Base-by-base conservation (phyloP, 1,140 invertebrate genomes). In the Ostrea edulis region DNA sequence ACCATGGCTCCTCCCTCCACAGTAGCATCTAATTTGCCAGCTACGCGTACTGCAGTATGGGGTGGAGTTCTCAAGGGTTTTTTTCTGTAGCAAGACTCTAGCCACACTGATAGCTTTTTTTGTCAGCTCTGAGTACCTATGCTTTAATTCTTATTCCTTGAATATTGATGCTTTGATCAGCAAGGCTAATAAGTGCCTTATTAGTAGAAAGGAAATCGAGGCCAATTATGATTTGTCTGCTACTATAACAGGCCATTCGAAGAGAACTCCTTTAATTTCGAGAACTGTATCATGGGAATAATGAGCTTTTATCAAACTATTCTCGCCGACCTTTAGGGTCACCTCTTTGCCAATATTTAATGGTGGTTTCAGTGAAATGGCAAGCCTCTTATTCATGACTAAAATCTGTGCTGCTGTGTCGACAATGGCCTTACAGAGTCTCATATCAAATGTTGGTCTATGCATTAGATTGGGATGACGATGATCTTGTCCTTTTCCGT, bases 391-490 rank as follows among this genome's bases (percentile, higher is more conserved):
- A n/a, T 17, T 52, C 12, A 82, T 82, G 17, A 82, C 52, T 20
- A 35, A 9, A 51, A 82, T 53, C 81, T 82, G 81, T 2, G 81
- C 35, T 52, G 81, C 81, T 8, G 81, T 82, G 52, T 82, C 81
- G 8, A 82, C 35, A 52, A 82, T 82, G 8, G 81, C 81, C 55
- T 90, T 77, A 84, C 55, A 88, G 14, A 68, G n/a, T 87, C 88
- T 86, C 77, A 44, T 65, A 84, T 62, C 29, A 82, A 84, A 83
- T 81, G 89, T 77, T 87, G 51, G 65, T 85, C 87, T 65, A 17
- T 8, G 62, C n/a, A 17, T 20, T 65, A 20, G 14, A 17, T 17
- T 17, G n/a, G 7, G 20, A n/a, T 7, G 62, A 22, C 20, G 62
- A 20, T 65, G 62, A 65, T 22, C 62, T 65, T 0, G 62, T 17